Base-by-base conservation (phyloP, 2,797 vertebrate species). In the Gallinago stenura region DNA sequence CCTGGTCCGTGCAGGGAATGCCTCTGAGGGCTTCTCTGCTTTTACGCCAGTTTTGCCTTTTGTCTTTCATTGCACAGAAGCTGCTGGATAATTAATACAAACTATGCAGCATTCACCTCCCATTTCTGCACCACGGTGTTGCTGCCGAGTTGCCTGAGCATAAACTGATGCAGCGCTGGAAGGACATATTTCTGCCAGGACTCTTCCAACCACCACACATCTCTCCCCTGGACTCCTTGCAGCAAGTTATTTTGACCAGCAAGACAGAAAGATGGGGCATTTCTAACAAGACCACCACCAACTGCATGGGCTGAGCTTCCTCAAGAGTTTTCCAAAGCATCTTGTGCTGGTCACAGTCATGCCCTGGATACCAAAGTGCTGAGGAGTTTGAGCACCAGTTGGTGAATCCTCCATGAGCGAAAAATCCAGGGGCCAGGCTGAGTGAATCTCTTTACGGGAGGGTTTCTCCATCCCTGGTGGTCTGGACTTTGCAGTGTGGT, bases 61-160 rank as follows among this genome's bases (percentile, higher is more conserved):
- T 64, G 26, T 45, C 46, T 45, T 81, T 41, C 30, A 33, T 46
- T 43, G 35, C 70, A 76, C 64, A 68, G 64, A 41, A 61, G 80
- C 76, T 72, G 78, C 53, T 94, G 90, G 89, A 64, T 79, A 83
- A 83, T 85, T 48, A 88, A 79, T 43, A 22, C 45, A 80, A 83
- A 75, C 46, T 60, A 60, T 72, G 72, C 66, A 83, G 83, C 72
- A 2, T 82, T 94, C 73, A 28, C 26, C 73, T 68, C 8, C 14
- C 46, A 7, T 73, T 79, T 87, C 76, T 83, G 28, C 54, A 5
- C 24, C 28, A 53, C n/a, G 50, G 14, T 12, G 58, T 56, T 83
- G 87, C 93, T 78, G 95, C 80, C 28, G 91, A 69, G 58, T 16
- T 92, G 39, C 82, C 70, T 78, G 28, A 48, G 50, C 41, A 28